Evolutionary conservation across 1,140 invertebrate species (phyloP), one percentile per base, ranked within the genome.

Genomic region (Formica selysi): DNA sequence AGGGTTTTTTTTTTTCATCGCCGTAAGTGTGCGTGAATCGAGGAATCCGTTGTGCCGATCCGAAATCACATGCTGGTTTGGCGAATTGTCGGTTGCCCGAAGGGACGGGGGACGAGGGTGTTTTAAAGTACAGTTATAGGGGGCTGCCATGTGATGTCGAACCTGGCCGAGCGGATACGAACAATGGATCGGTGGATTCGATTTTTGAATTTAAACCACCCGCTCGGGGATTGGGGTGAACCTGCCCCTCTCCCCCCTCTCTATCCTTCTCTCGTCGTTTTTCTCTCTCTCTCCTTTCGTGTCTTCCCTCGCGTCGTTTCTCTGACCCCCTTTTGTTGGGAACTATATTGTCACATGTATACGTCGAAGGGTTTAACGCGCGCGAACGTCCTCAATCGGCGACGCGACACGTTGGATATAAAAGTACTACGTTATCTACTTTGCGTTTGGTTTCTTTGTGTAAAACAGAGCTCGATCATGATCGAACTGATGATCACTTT

Each of bases 131-230:
- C 85, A 89, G 88, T 89, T 89, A 89, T 86, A 74, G 26, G 62
- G 62, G 87, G 71, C 78, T 88, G 76, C 78, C 89, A 90, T 90
- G 85, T 89, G 90, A 89, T 87, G 90, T 85, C 81, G 78, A 87
- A 88, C 89, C 84, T 92, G 92, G 91, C 92, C 90, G 85, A 91
- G 74, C 90, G 90, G 87, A 76, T 89, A 76, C 85, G 91, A 91
- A 95, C 93, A 94, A 95, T 93, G 16, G 81, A 76, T 89, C 78
- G 91, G 92, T 85, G 89, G 91, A 94, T 94, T 92, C 93, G 93
- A 95, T 95, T 95, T 95, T 95, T 94, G 91, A 95, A 92, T 94
- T 94, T 94, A 93, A 94, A 95, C 88, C 92, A 91, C 91, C 89
- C 91, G 89, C 91, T 87, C 91, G 87, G 89, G 86, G 62, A 88